Percentiles rank a stretch among this genome's conserved stretches.
phyloP scores from a whole-genome alignment of 37 sponge, comb jelly and placozoan species.

The Chondrosia reniformis region DNA sequence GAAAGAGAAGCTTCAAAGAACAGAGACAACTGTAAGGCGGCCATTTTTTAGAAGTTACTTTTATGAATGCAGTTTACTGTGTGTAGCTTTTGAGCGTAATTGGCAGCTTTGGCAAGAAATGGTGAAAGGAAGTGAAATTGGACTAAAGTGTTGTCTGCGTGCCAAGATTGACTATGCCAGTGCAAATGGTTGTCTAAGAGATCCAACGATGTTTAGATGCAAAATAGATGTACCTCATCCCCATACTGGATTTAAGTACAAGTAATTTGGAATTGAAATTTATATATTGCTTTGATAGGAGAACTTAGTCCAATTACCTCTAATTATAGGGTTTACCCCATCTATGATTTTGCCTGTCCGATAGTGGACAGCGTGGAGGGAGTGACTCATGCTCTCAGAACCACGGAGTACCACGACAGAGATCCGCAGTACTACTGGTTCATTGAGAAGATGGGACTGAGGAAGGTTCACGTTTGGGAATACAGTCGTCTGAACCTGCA shows the following conservation, averaged over 20 bases:
- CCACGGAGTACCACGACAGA: slow-evolving; percentile 97
- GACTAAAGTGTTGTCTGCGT: slow-evolving; percentile 80
- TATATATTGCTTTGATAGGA: background rate
- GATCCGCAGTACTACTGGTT: slow-evolving; percentile 93
- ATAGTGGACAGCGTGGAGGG: slow-evolving; percentile 98
- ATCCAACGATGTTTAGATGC: slow-evolving; percentile 92
- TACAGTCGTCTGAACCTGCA: slow-evolving; percentile 95
- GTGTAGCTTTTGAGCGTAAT: slow-evolving; percentile 73
- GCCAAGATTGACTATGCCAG: slow-evolving; percentile 88
- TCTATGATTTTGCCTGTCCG: slow-evolving; percentile 99
- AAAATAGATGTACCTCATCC: slow-evolving; percentile 79
- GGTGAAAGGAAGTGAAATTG: slow-evolving; percentile 72
- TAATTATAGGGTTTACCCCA: slow-evolving; percentile 88
- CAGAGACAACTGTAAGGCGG: slow-evolving; percentile 67
- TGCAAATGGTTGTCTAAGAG: slow-evolving; percentile 92
- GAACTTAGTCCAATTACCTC: background rate
- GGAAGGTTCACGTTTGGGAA: slow-evolving; percentile 75
- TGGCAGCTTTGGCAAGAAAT: slow-evolving; percentile 87
- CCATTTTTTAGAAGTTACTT: background rate
- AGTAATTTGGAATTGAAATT: slow-evolving; percentile 41
- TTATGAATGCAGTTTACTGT: background rate
- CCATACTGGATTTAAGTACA: slow-evolving; percentile 81
- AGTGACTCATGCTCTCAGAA: slow-evolving; percentile 96
- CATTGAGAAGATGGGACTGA: slow-evolving; percentile 53
- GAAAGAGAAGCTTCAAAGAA: slow-evolving; percentile 60